Conservation (phyloP, 2,113 vertebrate species). For the Heterochromis multidens region DNA sequence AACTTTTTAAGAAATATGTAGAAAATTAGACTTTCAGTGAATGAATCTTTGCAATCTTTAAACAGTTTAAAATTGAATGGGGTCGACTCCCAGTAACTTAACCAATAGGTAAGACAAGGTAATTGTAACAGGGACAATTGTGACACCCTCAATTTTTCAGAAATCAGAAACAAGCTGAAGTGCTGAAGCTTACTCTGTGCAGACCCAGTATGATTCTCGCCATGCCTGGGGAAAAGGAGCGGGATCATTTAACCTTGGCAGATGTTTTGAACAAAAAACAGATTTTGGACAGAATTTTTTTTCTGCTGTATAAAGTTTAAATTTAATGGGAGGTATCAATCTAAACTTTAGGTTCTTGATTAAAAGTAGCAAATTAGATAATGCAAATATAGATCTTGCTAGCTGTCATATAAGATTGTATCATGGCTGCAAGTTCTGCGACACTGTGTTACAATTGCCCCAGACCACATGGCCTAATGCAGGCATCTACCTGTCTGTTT, state of each 20-base stretch:
- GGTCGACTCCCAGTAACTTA: no score
- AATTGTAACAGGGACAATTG: neutral
- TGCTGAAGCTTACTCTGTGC: neutral
- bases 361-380: neutral
- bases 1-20: no score
- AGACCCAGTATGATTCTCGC: neutral
- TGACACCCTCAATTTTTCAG: neutral
- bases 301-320: neutral
- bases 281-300: neutral
- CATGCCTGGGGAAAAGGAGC: neutral
- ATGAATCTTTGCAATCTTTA: no score
- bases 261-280: neutral
- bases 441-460: no score
- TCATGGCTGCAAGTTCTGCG: no score
- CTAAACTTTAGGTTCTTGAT: neutral
- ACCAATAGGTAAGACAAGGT: no score
- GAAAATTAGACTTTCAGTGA: no score
- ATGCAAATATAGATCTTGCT: no score
- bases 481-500: no score
- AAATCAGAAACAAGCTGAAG: neutral
- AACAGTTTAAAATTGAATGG: no score
- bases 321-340: neutral
- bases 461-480: no score
- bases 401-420: no score
- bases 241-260: neutral